Base-by-base conservation (phyloP, 2,888 invertebrate genomes). In the Tenthredo distinguenda region DNA sequence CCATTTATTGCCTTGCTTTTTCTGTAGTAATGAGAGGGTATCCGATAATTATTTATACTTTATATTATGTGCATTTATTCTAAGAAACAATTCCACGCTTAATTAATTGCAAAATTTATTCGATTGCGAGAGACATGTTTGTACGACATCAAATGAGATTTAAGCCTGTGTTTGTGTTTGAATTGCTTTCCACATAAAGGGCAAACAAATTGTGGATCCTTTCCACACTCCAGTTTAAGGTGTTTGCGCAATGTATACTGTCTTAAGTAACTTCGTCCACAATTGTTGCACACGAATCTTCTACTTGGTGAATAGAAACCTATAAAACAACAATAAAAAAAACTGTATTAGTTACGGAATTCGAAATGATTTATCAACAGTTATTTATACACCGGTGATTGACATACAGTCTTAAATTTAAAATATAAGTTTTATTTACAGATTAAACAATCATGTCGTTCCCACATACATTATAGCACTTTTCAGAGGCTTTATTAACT, bases 181-280 rank as follows among this genome's bases (percentile, higher is more conserved):
- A 83, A 83, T 68, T 68, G 65, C 34, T 83, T 83, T 26, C 87
- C 88, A 87, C 94, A 95, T 81, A 92, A 89, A 1, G 89, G 87
- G 87, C 95, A 95, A 43, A 92, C 90, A 88, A 94, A 94, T 68
- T 92, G 92, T 0, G 94, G 94, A 84, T 92, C 91, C 87, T 94
- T 94, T 83, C 94, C 93, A 87, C 94, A 94, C 88, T 94, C 93
- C 86, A 92, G 91, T 71, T 90, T 91, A 82, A 90, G 90, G 87
- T 94, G 94, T 76, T 93, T 93, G 76, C 91, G 87, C 68, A 94
- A 88, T 58, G 93, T 83, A 47, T 83, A 68, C 31, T 65, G 43
- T 47, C 82, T 88, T 31, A 88, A 83, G 85, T 88, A 88, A 55
- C 87, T 88, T 71, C 88, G 86, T 12, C 87, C 87, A 58, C 88